Conservation (phyloP, 2,113 vertebrate species). For the Hirundichthys speculiger region DNA sequence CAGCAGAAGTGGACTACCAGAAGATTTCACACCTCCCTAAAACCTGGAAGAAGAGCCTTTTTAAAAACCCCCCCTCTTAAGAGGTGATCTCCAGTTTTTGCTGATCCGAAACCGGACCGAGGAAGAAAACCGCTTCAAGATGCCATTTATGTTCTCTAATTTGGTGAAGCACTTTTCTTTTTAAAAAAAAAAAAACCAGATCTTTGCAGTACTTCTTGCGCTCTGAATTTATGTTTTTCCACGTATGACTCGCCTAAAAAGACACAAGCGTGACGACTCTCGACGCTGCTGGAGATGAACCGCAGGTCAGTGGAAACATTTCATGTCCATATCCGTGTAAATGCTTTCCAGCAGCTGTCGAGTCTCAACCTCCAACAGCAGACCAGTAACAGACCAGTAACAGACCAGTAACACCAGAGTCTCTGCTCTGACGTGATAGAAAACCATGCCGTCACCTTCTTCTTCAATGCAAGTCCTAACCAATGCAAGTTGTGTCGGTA, state of each 20-base stretch:
- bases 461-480: no score
- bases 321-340: background rate
- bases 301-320: constrained; percentile 38
- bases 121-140: constrained; percentile 44
- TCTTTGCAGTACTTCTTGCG: background rate
- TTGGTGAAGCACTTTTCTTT: constrained; percentile 5
- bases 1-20: background rate
- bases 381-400: no score
- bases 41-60: no score
- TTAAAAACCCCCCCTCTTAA: background rate
- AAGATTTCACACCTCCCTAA: no score
- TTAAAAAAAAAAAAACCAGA: no score
- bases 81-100: background rate
- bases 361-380: no score
- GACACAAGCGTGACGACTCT: constrained; percentile 9
- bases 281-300: constrained; percentile 27
- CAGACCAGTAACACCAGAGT: no score
- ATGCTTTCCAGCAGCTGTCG: background rate
- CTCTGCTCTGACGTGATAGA: no score
- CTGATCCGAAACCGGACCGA: constrained; percentile 8
- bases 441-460: no score
- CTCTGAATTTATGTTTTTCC: background rate
- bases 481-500: no score
- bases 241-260: background rate
- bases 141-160: background rate